Percentiles rank a stretch among this genome's conserved stretches.
phyloP scores from a whole-genome alignment of 2,888 invertebrate species.

The Endotricha flammealis region DNA sequence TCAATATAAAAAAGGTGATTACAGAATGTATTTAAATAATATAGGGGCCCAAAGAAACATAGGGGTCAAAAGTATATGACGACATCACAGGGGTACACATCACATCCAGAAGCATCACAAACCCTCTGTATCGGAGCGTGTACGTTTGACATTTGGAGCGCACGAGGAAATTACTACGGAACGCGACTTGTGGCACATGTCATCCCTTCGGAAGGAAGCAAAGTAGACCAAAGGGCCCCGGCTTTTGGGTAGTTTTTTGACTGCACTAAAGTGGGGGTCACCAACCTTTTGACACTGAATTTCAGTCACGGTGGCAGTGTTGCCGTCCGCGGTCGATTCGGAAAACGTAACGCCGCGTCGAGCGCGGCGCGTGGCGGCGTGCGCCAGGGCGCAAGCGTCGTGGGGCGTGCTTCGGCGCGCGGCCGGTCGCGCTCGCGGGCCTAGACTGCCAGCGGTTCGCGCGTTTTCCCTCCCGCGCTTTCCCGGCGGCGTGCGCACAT shows the following conservation, averaged over 20 bases:
- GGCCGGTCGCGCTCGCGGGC: slow-evolving; percentile 67
- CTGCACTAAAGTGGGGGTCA: slow-evolving; percentile 53
- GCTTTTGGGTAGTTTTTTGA: slow-evolving; percentile 47
- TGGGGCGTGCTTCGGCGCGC: slow-evolving; percentile 59
- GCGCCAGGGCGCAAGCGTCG: slow-evolving; percentile 71
- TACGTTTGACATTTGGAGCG: slow-evolving; percentile 54
- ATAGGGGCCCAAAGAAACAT: neutral
- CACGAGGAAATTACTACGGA: slow-evolving; percentile 46
- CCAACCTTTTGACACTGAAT: slow-evolving; percentile 77
- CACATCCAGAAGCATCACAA: neutral
- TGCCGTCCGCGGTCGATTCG: slow-evolving; percentile 67
- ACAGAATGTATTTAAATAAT: too few species aligned
- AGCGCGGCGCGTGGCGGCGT: slow-evolving; percentile 63
- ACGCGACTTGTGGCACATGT: slow-evolving; percentile 34
- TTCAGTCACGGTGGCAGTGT: slow-evolving; percentile 65
- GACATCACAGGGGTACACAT: neutral
- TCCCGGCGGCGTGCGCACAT: slow-evolving; percentile 74
- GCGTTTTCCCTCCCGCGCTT: slow-evolving; percentile 69
- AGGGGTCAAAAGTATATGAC: slow-evolving; percentile 4
- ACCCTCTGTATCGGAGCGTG: slow-evolving; percentile 14
- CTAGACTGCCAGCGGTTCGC: slow-evolving; percentile 58
- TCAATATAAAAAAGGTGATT: too few species aligned
- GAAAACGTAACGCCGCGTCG: slow-evolving; percentile 73
- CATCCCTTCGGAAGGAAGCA: slow-evolving; percentile 26
- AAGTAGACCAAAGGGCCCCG: slow-evolving; percentile 31